phyloP scores from a whole-genome alignment of 2,113 vertebrate genomes.

The Hypanus sabinus region DNA sequence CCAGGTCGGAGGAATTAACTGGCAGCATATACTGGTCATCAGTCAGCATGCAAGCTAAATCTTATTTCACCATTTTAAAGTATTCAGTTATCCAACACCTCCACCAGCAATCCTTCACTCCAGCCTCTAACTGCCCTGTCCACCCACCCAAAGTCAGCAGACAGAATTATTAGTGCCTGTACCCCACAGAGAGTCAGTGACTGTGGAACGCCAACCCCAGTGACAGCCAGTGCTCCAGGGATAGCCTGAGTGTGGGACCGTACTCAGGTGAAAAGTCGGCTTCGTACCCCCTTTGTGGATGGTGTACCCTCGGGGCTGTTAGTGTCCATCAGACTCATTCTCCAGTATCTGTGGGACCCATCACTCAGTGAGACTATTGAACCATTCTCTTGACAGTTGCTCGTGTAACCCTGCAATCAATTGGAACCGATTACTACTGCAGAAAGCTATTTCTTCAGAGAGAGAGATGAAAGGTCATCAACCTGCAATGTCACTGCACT shows the following conservation, averaged over 20 bases:
- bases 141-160: too few species aligned
- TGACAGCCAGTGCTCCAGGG: background rate
- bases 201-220: background rate
- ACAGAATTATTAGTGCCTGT: background rate
- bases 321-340: background rate
- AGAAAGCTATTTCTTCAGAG: too few species aligned
- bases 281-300: too few species aligned
- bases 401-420: background rate
- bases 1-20: background rate
- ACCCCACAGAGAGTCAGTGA: background rate
- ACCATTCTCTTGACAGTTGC: background rate
- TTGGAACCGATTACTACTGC: background rate
- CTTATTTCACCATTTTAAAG: too few species aligned
- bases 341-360: background rate
- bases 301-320: background rate
- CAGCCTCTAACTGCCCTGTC: too few species aligned
- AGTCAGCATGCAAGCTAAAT: too few species aligned
- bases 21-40: background rate
- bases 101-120: too few species aligned
- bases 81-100: too few species aligned
- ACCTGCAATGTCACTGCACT: too few species aligned
- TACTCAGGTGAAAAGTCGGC: too few species aligned
- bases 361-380: background rate
- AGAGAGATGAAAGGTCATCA: too few species aligned
- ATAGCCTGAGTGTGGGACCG: too few species aligned